Evolutionary conservation across 2,113 vertebrate species (phyloP).

Genomic region (Gobiocypris rarus): DNA sequence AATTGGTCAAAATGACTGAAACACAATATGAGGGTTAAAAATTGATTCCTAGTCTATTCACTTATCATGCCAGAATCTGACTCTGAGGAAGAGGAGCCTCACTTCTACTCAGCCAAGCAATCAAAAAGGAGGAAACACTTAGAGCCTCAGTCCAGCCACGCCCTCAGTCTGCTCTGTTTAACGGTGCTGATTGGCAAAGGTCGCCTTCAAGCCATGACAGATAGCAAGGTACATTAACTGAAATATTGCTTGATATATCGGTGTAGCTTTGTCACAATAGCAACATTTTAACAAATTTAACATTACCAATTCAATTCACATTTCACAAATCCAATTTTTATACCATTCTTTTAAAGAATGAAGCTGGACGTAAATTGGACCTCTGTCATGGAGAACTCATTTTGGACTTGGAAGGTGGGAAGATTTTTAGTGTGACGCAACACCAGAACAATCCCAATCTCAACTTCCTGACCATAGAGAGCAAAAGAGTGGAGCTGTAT

Average conservation of each 20-base stretch:
- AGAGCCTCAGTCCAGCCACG: conserved; percentile 63
- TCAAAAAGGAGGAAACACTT: conserved; percentile 57
- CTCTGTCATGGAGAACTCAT: conserved; percentile 83
- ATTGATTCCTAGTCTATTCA: not conserved
- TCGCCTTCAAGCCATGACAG: conserved; percentile 83
- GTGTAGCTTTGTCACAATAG: not conserved
- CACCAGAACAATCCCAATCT: conserved; percentile 85
- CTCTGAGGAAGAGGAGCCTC: conserved; percentile 87
- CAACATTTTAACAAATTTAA: not conserved
- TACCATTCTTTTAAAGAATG: conserved; percentile 69
- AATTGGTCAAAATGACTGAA: too few relatives aligned
- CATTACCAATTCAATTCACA: not conserved
- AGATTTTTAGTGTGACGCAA: conserved; percentile 87
- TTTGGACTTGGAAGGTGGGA: conserved; percentile 85
- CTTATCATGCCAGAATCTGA: conserved; percentile 78
- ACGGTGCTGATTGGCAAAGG: conserved; percentile 83
- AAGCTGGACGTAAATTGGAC: conserved; percentile 69
- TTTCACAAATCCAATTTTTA: not conserved
- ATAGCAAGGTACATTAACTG: conserved; percentile 78
- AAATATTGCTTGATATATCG: not conserved
- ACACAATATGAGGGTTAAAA: too few relatives aligned
- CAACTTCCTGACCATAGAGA: conserved; percentile 87
- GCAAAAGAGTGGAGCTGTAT: conserved; percentile 81
- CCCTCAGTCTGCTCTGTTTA: conserved; percentile 82
- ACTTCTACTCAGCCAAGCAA: conserved; percentile 77